phyloP scores from a whole-genome alignment of 2,797 vertebrate genomes.

The Cirrhinus molitorella region DNA sequence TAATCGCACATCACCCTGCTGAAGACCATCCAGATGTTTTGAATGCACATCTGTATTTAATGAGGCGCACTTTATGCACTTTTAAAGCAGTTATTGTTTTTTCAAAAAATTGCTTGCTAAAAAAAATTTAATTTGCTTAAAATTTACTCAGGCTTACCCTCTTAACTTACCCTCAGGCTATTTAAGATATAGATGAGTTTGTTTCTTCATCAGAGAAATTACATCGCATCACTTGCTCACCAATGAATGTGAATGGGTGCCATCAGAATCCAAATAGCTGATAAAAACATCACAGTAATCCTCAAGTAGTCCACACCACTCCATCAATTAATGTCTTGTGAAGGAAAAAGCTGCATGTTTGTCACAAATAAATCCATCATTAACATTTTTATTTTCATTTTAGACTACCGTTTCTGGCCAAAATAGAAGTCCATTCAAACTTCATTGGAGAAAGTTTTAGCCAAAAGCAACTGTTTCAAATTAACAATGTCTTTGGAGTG shows the following conservation, averaged over 20 bases:
- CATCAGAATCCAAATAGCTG: neutral
- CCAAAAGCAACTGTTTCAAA: too few species aligned
- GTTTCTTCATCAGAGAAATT: neutral
- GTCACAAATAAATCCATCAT: too few species aligned
- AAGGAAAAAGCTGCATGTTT: too few species aligned
- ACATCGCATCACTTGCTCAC: too few species aligned
- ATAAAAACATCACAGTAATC: too few species aligned
- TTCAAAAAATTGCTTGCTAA: neutral
- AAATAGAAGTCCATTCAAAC: too few species aligned
- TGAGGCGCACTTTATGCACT: slow-evolving; percentile 1
- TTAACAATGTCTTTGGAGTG: too few species aligned
- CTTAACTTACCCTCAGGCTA: neutral
- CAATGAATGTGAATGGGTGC: neutral
- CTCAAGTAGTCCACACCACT: neutral
- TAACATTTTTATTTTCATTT: too few species aligned
- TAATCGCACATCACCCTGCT: slow-evolving; percentile 60
- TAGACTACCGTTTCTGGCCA: too few species aligned
- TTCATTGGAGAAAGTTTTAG: too few species aligned
- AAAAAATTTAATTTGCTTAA: neutral
- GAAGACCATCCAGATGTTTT: slow-evolving; percentile 37
- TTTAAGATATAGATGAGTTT: neutral
- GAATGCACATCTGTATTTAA: slow-evolving; percentile 46
- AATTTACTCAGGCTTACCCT: neutral
- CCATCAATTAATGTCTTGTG: neutral
- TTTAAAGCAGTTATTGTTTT: neutral